Conservation (phyloP, 1,140 invertebrate genomes). For the Plodia interpunctella region DNA sequence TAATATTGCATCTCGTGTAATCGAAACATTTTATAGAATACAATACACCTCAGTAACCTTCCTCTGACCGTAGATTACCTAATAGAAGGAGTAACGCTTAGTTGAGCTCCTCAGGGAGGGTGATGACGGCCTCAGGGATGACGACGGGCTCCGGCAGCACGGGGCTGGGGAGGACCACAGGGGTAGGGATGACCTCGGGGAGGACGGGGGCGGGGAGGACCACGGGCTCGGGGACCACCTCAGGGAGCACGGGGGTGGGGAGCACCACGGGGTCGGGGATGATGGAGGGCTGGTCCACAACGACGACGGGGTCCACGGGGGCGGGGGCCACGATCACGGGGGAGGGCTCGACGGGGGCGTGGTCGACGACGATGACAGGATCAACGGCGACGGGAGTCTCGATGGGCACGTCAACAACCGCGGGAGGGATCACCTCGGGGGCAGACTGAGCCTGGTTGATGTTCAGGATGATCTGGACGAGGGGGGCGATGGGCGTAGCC, state of each 20-base stretch:
- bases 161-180: background rate
- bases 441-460: slow-evolving; percentile 17
- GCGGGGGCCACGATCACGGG: slow-evolving; percentile 13
- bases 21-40: slow-evolving; percentile 7
- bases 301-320: background rate
- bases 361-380: slow-evolving; percentile 14
- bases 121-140: slow-evolving; percentile 14
- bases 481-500: slow-evolving; percentile 20
- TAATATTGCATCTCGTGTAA: background rate
- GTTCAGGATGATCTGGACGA: slow-evolving; percentile 28
- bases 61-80: background rate
- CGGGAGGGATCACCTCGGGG: slow-evolving; percentile 8
- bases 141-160: slow-evolving; percentile 7
- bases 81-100: background rate
- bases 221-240: slow-evolving; percentile 19
- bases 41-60: slow-evolving; percentile 6
- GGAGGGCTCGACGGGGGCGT: background rate
- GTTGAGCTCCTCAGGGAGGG: slow-evolving; percentile 7
- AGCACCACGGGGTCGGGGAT: slow-evolving; percentile 21
- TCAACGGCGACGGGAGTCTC: slow-evolving; percentile 12
- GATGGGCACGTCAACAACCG: background rate
- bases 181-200: slow-evolving; percentile 14
- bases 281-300: slow-evolving; percentile 17
- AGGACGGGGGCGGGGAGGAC: slow-evolving; percentile 16
- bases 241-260: slow-evolving; percentile 12